A percentile compares a stretch with the other conserved stretches of the same genome.
These are phyloP conservation scores for Eretmodus cyanostictus DNA, from an alignment of 2,113 vertebrate species.

Conservation along the genomic window DNA sequence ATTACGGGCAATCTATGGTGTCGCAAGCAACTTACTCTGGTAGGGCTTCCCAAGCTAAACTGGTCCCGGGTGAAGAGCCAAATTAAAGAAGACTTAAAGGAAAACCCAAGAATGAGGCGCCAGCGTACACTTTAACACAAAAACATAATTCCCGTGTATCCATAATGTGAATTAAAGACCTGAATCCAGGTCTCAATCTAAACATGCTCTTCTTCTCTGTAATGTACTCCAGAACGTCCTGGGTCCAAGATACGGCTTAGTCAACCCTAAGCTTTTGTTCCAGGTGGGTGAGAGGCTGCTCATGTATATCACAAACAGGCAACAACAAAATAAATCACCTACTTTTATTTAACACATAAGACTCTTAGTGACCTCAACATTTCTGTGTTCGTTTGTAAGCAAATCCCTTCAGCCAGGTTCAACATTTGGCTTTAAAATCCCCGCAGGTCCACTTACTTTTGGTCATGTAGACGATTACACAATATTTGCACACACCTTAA, in stretches of 20 bases:
- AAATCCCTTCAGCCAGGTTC: background rate
- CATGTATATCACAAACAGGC: background rate
- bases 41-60: background rate
- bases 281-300: background rate
- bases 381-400: background rate
- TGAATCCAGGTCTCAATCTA: background rate
- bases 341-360: background rate
- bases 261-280: background rate
- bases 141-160: background rate
- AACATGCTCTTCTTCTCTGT: background rate
- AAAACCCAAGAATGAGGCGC: background rate
- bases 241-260: background rate
- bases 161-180: background rate
- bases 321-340: background rate
- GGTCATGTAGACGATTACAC: background rate
- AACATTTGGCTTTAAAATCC: background rate
- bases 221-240: background rate
- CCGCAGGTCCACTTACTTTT: background rate
- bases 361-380: background rate
- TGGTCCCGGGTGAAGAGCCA: background rate
- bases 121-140: background rate
- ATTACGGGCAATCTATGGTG: background rate
- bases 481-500: background rate
- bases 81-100: background rate
- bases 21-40: background rate